Evolutionary conservation across 1,140 invertebrate species (phyloP), one percentile per base, ranked within the genome.

Genomic region (Venturia canescens): DNA sequence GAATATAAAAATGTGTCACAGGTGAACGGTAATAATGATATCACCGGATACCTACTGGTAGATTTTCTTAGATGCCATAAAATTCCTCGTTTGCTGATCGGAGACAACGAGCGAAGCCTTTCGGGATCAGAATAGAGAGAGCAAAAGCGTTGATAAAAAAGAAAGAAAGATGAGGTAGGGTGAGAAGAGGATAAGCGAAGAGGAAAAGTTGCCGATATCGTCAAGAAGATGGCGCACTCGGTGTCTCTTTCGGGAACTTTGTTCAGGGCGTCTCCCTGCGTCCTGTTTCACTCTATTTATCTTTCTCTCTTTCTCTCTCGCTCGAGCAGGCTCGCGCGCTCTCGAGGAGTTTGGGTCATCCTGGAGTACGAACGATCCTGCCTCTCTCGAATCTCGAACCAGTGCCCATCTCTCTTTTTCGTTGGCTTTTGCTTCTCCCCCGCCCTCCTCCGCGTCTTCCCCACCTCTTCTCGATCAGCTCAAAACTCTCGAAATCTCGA

Each of bases 191-290:
- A 67, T 44, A 66, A 53, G 23, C 11, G 60, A 44, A 63, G 71
- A 60, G 16, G 53, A 44, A 53, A 74, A 48, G 82, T 85, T 86
- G 81, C 82, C 81, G 79, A 82, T 81, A 84, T 86, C 83, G 74
- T 63, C 83, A 80, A 48, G 83, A 85, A 92, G 89, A 91, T 91
- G 90, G 89, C 90, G 89, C 89, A 79, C 83, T 84, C 84, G 85
- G 91, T 91, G 86, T 84, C 88, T 87, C 82, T 86, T 84, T 85
- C 71, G 82, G 85, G 83, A 80, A 83, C 79, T 70, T 31, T 16
- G 75, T 63, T 31, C 82, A 82, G 85, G 87, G 84, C 85, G 82
- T 87, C 83, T 84, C 82, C 83, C 84, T 21, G 38, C 63, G 34
- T 60, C 57, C 53, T 57, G 53, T 57, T 44, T 50, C 38, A 31